Percentiles rank a stretch among this genome's conserved stretches.
phyloP scores from a whole-genome alignment of 2,113 vertebrate species.

The Mustelus asterias region DNA sequence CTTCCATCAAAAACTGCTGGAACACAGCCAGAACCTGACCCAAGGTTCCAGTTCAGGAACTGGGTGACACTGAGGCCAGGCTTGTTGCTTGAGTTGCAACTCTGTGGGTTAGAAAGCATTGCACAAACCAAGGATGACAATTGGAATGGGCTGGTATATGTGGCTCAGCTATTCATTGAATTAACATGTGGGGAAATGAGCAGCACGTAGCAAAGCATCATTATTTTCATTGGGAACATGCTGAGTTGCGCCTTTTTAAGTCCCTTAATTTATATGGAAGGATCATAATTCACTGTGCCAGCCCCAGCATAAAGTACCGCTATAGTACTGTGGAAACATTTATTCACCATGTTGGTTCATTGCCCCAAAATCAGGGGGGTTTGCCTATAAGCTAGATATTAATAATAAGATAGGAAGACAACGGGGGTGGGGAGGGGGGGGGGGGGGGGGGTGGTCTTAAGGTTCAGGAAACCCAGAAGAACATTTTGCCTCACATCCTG shows the following conservation, averaged over 20 bases:
- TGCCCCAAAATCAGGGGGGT: not conserved
- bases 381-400: not conserved
- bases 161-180: not conserved
- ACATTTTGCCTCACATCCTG: too few species aligned
- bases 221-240: not conserved
- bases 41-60: not conserved
- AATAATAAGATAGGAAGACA: too few species aligned
- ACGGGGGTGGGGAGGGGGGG: too few species aligned
- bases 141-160: not conserved
- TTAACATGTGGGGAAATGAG: not conserved
- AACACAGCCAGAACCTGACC: not conserved
- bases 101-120: not conserved
- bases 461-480: too few species aligned
- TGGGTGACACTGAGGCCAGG: too few species aligned
- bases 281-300: not conserved
- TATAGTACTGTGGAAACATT: not conserved
- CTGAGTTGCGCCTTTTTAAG: not conserved
- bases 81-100: not conserved
- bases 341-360: not conserved
- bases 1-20: not conserved
- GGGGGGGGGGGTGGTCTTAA: too few species aligned
- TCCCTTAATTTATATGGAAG: not conserved
- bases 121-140: not conserved
- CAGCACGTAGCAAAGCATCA: not conserved
- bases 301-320: not conserved